These are phyloP conservation scores for Dynastes grantii DNA, from an alignment of 2,888 invertebrate genomes.

Conservation along the genomic window DNA sequence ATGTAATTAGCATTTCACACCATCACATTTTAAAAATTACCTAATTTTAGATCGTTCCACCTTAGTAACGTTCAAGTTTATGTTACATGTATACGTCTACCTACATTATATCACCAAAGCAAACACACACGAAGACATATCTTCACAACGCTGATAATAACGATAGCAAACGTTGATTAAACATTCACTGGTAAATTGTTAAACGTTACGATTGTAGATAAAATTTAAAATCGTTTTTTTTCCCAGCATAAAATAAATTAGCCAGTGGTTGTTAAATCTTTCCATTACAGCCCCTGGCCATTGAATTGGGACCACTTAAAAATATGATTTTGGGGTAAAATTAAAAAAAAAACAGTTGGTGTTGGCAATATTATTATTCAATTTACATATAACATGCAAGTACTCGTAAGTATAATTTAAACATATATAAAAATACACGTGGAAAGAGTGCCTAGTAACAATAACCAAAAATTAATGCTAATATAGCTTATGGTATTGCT, in stretches of 20 bases:
- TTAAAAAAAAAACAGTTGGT: too few relatives aligned
- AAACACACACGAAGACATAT: constrained; percentile 4
- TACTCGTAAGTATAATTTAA: too few relatives aligned
- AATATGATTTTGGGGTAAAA: too few relatives aligned
- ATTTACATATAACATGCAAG: too few relatives aligned
- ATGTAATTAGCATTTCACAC: constrained; percentile 11
- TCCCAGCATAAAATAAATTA: background rate
- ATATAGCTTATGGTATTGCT: too few relatives aligned
- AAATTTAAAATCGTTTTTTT: background rate
- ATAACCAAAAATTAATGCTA: too few relatives aligned
- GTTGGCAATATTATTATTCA: too few relatives aligned
- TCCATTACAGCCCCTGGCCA: too few relatives aligned
- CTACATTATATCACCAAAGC: constrained; percentile 12
- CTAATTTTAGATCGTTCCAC: constrained; percentile 15
- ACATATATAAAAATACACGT: too few relatives aligned
- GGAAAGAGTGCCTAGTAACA: too few relatives aligned
- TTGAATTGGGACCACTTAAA: too few relatives aligned
- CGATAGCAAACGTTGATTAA: constrained; percentile 11
- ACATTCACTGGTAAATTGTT: background rate
- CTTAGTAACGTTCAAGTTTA: constrained; percentile 6
- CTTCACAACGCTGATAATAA: constrained; percentile 15
- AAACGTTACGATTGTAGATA: background rate
- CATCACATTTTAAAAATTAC: constrained; percentile 1
- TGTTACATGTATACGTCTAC: constrained; percentile 13
- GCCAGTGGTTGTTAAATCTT: background rate